A percentile compares a stretch with the other conserved stretches of the same genome.
Conservation (phyloP, 2,797 vertebrate genomes). For the Podargus strigoides region DNA sequence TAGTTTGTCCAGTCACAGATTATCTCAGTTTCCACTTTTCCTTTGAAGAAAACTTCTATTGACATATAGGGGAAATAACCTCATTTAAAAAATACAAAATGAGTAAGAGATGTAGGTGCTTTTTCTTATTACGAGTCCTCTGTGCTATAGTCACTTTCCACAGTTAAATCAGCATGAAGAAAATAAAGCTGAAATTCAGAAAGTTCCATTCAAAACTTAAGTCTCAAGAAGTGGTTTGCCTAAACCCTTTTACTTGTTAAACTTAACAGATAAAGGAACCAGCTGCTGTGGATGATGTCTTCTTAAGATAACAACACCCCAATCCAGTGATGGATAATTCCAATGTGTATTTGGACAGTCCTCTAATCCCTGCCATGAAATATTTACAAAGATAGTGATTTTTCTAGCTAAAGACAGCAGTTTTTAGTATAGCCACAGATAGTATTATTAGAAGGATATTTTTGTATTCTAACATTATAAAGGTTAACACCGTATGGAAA, state of each 20-base stretch:
- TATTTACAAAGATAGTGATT: not conserved
- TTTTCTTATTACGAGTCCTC: not conserved
- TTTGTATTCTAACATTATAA: not conserved
- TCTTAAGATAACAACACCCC: not conserved
- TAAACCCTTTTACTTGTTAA: not conserved
- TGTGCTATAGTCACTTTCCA: not conserved
- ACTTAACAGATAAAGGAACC: not conserved
- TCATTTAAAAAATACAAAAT: not conserved
- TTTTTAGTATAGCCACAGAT: not conserved
- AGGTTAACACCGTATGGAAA: not conserved
- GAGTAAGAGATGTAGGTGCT: too few species aligned
- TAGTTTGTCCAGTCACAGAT: not conserved
- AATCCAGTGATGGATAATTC: not conserved
- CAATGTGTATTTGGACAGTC: not conserved
- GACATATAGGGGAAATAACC: not conserved
- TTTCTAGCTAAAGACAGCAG: not conserved
- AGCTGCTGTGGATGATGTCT: not conserved
- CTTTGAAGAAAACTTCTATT: not conserved
- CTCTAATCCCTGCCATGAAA: not conserved
- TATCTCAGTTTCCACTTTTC: not conserved
- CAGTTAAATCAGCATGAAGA: not conserved
- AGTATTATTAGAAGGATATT: not conserved
- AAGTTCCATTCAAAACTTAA: not conserved
- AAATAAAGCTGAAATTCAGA: not conserved
- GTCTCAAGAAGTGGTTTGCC: not conserved